These are phyloP conservation scores for Euschistus heros DNA, from an alignment of 1,140 invertebrate genomes.

Conservation along the genomic window DNA sequence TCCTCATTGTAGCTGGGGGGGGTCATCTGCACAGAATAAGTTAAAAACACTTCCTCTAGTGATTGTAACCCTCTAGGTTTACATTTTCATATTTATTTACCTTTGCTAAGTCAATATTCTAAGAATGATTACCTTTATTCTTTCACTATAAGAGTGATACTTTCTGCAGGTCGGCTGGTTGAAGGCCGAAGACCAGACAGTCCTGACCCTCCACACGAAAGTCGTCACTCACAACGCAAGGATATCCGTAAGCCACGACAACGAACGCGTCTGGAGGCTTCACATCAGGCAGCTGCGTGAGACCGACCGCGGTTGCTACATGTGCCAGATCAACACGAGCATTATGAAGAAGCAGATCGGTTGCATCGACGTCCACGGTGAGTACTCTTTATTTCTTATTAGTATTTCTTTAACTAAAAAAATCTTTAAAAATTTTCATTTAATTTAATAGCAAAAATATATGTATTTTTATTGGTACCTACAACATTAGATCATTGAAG, in stretches of 20 bases:
- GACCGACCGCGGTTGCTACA: conserved; percentile 62
- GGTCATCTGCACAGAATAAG: too few species aligned
- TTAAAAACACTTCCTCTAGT: too few species aligned
- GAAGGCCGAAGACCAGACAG: conserved; percentile 76
- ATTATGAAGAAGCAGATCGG: conserved; percentile 79
- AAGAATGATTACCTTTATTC: too few species aligned
- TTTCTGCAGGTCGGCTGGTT: conserved; percentile 73
- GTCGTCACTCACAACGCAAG: conserved; percentile 81
- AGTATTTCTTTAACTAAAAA: too few species aligned
- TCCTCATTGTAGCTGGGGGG: too few species aligned
- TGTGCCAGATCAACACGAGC: conserved; percentile 81
- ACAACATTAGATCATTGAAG: too few species aligned
- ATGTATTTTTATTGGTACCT: too few species aligned
- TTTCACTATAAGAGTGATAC: conserved; percentile 13
- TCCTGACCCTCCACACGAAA: conserved; percentile 68
- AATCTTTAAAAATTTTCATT: too few species aligned
- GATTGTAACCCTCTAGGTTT: too few species aligned
- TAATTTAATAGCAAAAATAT: too few species aligned
- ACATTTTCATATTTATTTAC: too few species aligned
- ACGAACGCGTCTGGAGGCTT: conserved; percentile 58
- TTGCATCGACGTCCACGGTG: conserved; percentile 62
- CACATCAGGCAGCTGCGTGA: conserved; percentile 61
- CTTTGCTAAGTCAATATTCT: too few species aligned
- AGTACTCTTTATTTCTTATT: conserved; percentile 19
- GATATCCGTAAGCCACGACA: conserved; percentile 68